Percentiles rank a stretch among this genome's conserved stretches.
phyloP scores from a whole-genome alignment of 2,113 vertebrate species.

The Procapra przewalskii region DNA sequence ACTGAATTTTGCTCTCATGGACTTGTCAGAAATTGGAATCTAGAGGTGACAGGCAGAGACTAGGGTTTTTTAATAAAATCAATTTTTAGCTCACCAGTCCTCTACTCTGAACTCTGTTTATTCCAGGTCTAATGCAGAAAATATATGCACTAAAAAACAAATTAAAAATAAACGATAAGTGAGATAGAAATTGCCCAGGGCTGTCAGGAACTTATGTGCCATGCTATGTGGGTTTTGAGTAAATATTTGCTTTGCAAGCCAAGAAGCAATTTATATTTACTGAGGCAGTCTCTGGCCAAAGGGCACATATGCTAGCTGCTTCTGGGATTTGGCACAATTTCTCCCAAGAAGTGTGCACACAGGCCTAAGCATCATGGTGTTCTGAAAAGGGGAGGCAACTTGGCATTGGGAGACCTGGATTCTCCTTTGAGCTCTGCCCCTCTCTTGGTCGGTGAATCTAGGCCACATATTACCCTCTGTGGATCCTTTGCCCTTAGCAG shows the following conservation, averaged over 20 bases:
- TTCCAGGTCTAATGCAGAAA: slow-evolving; percentile 63
- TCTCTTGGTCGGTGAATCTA: background rate
- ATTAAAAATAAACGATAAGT: slow-evolving; percentile 68
- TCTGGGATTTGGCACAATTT: background rate
- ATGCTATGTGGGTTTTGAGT: slow-evolving; percentile 63
- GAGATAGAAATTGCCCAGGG: slow-evolving; percentile 64
- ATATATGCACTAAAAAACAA: slow-evolving; percentile 66
- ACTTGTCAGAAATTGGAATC: slow-evolving; percentile 35
- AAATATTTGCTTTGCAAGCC: slow-evolving; percentile 73
- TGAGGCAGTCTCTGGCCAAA: background rate
- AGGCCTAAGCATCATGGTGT: background rate
- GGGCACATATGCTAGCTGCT: background rate
- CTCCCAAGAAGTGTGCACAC: background rate
- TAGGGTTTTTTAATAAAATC: background rate
- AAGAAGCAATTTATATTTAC: slow-evolving; percentile 57
- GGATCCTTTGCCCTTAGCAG: background rate
- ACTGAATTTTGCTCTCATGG: background rate
- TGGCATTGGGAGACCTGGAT: background rate
- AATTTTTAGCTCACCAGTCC: background rate
- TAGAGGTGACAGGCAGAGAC: background rate
- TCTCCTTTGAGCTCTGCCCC: background rate
- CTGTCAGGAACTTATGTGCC: slow-evolving; percentile 45
- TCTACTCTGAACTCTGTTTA: slow-evolving; percentile 55
- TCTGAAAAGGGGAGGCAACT: background rate
- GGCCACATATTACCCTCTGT: background rate